Conservation (phyloP, 53 echinoderm and acorn worm species). For the Temnopleurus reevesii region DNA sequence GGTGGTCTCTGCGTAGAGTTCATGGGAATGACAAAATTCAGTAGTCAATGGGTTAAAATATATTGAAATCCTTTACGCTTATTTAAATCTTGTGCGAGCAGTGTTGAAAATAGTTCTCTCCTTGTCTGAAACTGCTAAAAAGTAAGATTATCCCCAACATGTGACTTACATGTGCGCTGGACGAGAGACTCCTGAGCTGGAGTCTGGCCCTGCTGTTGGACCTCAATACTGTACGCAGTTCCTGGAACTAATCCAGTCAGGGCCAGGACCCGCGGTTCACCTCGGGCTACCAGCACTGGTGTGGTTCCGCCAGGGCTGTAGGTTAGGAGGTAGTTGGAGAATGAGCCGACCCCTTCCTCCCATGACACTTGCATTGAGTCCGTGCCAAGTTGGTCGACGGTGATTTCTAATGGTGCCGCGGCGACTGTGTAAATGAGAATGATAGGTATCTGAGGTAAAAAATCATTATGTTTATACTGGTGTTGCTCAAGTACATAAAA, state of each 20-base stretch:
- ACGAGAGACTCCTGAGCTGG: neutral
- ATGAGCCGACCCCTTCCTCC: constrained; percentile 44
- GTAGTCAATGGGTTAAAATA: no score
- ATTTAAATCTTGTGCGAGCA: no score
- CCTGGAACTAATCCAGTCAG: constrained; percentile 26
- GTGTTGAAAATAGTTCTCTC: no score
- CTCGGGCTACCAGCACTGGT: constrained; percentile 2
- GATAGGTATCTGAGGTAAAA: no score
- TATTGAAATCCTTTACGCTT: no score
- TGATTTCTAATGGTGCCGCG: constrained; percentile 50
- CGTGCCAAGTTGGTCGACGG: constrained; percentile 35
- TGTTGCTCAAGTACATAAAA: no score
- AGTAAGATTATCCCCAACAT: no score
- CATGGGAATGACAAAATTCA: no score
- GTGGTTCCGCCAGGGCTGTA: constrained; percentile 30
- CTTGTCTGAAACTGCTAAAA: no score
- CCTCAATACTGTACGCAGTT: constrained; percentile 59
- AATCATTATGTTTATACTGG: no score
- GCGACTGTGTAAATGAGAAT: no score
- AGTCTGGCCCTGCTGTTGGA: constrained; percentile 27
- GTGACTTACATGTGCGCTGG: constrained; percentile 52
- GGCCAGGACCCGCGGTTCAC: constrained; percentile 8
- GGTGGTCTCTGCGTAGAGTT: no score
- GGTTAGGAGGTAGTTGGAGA: constrained; percentile 54
- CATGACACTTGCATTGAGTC: constrained; percentile 16